Evolutionary conservation across 2,888 invertebrate genomes (phyloP).

Genomic region (Junonia oenone): DNA sequence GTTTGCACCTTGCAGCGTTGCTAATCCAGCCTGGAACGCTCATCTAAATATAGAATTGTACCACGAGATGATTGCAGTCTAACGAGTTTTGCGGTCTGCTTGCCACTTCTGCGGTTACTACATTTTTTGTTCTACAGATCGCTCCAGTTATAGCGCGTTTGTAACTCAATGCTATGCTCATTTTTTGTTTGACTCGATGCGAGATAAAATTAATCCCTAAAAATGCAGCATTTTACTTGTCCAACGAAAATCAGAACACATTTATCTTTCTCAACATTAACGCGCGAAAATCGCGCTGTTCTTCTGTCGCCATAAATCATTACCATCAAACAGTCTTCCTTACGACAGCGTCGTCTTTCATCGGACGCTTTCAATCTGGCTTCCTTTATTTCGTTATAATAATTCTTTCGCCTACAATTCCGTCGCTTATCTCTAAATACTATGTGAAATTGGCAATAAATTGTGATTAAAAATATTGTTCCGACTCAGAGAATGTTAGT

Average conservation of each 20-base stretch:
- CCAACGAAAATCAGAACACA: slow-evolving; percentile 54
- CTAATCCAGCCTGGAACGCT: slow-evolving; percentile 51
- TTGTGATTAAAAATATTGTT: slow-evolving; percentile 63
- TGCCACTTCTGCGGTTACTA: slow-evolving; percentile 51
- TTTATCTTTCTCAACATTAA: slow-evolving; percentile 70
- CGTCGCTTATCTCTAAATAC: slow-evolving; percentile 73
- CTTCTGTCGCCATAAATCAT: slow-evolving; percentile 74
- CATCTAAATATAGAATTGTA: slow-evolving; percentile 64
- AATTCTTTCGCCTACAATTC: slow-evolving; percentile 73
- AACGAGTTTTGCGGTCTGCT: slow-evolving; percentile 54
- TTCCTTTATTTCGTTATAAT: slow-evolving; percentile 76
- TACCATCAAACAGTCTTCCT: slow-evolving; percentile 65
- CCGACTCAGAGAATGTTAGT: slow-evolving; percentile 45
- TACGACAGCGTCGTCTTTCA: slow-evolving; percentile 61
- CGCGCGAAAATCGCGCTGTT: slow-evolving; percentile 66
- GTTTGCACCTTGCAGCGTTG: slow-evolving; percentile 54
- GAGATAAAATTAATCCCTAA: slow-evolving; percentile 29
- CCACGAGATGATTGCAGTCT: slow-evolving; percentile 57
- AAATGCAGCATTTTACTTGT: slow-evolving; percentile 47
- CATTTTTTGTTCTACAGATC: slow-evolving; percentile 59
- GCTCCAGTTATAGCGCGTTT: slow-evolving; percentile 45
- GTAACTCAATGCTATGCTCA: slow-evolving; percentile 1
- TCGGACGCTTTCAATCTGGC: slow-evolving; percentile 74
- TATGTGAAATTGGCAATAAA: slow-evolving; percentile 76
- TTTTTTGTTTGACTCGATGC: background rate